Evolutionary conservation across 2,888 invertebrate genomes (phyloP).

Genomic region (Metopia argyrocephala): DNA sequence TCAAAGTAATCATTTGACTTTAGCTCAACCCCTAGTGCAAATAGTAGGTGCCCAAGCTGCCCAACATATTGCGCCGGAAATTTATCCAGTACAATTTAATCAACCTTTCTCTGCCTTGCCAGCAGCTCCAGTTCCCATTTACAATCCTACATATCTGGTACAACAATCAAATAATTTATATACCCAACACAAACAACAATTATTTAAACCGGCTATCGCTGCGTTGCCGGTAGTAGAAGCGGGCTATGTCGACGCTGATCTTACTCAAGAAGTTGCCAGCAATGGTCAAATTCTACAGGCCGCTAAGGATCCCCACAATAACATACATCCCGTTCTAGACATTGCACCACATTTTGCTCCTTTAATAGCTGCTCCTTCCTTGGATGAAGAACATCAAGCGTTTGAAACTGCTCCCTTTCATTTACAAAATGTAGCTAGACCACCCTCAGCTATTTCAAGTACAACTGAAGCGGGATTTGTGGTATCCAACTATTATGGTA

Average conservation of each 20-base stretch:
- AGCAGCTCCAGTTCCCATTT: slow-evolving; percentile 74
- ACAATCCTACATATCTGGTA: slow-evolving; percentile 77
- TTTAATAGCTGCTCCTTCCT: slow-evolving; percentile 73
- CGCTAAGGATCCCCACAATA: slow-evolving; percentile 73
- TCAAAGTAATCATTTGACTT: slow-evolving; percentile 72
- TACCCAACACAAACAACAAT: slow-evolving; percentile 76
- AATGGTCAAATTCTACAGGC: slow-evolving; percentile 77
- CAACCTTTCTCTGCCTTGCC: slow-evolving; percentile 75
- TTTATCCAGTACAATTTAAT: slow-evolving; percentile 78
- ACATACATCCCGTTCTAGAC: slow-evolving; percentile 74
- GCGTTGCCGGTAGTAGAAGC: slow-evolving; percentile 72
- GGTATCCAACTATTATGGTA: slow-evolving; percentile 76
- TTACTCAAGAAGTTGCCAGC: slow-evolving; percentile 77
- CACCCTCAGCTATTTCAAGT: slow-evolving; percentile 62
- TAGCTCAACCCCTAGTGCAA: slow-evolving; percentile 74
- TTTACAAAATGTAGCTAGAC: slow-evolving; percentile 70
- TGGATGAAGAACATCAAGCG: slow-evolving; percentile 69
- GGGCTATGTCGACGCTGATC: slow-evolving; percentile 74
- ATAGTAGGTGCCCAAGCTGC: slow-evolving; percentile 78
- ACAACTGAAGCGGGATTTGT: slow-evolving; percentile 75
- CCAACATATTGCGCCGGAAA: slow-evolving; percentile 79
- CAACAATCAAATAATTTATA: slow-evolving; percentile 78
- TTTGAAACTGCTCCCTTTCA: slow-evolving; percentile 71
- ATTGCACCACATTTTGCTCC: slow-evolving; percentile 75
- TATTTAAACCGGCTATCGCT: slow-evolving; percentile 80